phyloP scores from a whole-genome alignment of 2,113 vertebrate species.

The Platichthys stellatus region DNA sequence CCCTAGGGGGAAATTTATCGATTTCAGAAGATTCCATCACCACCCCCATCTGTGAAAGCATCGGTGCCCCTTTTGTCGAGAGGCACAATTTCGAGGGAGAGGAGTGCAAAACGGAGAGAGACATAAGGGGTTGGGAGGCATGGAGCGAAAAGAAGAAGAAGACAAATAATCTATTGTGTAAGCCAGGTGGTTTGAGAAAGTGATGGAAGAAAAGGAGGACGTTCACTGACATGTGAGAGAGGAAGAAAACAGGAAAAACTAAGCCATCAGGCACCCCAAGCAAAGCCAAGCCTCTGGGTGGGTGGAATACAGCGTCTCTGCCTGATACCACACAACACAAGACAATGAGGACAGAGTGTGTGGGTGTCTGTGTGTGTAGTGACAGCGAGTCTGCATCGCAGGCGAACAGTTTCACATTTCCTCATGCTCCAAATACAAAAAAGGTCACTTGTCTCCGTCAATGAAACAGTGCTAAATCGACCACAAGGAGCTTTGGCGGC shows the following conservation, averaged over 20 bases:
- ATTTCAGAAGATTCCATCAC: slow-evolving; percentile 54
- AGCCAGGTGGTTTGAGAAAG: slow-evolving; percentile 68
- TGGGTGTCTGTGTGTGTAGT: slow-evolving; percentile 7
- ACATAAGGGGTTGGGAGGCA: slow-evolving; percentile 59
- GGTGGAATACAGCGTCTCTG: slow-evolving; percentile 45
- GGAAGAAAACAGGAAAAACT: slow-evolving; percentile 37
- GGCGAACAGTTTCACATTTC: slow-evolving; percentile 54
- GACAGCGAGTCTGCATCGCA: slow-evolving; percentile 24
- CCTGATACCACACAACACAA: slow-evolving; percentile 51
- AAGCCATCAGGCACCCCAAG: slow-evolving; percentile 46
- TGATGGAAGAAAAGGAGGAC: slow-evolving; percentile 55
- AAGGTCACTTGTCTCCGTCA: slow-evolving; percentile 74
- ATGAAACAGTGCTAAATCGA: slow-evolving; percentile 75
- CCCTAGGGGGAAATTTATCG: slow-evolving; percentile 61
- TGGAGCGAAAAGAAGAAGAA: slow-evolving; percentile 14
- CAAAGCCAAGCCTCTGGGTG: slow-evolving; percentile 46
- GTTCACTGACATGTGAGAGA: slow-evolving; percentile 47
- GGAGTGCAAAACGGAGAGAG: slow-evolving; percentile 55
- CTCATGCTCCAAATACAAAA: slow-evolving; percentile 73
- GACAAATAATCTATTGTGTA: slow-evolving; percentile 64
- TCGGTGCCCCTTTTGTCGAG: slow-evolving; percentile 61
- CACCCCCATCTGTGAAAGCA: slow-evolving; percentile 61
- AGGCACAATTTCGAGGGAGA: slow-evolving; percentile 67
- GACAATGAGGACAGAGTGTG: slow-evolving; percentile 33
- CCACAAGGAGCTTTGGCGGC: slow-evolving; percentile 62